Conservation (phyloP, 2,797 vertebrate species). For the Anas bahamensis region DNA sequence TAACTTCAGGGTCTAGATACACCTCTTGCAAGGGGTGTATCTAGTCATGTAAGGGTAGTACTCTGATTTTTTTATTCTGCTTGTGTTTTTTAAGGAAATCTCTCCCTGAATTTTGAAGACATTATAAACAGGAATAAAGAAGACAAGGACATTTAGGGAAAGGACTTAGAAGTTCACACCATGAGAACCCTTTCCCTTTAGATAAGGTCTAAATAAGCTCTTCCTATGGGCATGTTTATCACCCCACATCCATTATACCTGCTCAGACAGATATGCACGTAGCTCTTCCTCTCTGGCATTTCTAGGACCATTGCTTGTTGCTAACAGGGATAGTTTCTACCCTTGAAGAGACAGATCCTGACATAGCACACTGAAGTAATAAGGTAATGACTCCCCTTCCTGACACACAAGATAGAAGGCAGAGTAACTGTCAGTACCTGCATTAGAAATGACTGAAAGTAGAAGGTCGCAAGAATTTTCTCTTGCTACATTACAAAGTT, state of each 20-base stretch:
- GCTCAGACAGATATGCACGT: neutral
- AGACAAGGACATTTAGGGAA: neutral
- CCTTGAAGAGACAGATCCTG: neutral
- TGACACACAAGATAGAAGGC: neutral
- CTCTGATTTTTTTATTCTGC: neutral
- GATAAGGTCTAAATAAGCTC: neutral
- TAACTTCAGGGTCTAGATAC: neutral
- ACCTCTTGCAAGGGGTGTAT: neutral
- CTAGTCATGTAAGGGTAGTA: neutral
- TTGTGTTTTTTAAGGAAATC: neutral
- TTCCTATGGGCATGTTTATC: rapidly evolving
- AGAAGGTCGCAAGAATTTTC: neutral
- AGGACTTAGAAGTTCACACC: neutral
- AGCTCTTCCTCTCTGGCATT: neutral
- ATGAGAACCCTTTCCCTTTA: neutral
- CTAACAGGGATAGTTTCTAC: neutral
- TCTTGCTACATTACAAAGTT: neutral
- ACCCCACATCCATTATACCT: neutral
- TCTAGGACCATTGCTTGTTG: neutral
- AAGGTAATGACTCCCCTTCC: neutral
- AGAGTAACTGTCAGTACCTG: too few relatives aligned
- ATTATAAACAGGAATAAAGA: neutral
- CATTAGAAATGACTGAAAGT: neutral
- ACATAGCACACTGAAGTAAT: neutral
- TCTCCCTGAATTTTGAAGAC: neutral